Percentiles rank a stretch among this genome's conserved stretches.
Evolutionary conservation across 2,888 invertebrate genomes (phyloP).

Genomic region (Sussaba pulchella): DNA sequence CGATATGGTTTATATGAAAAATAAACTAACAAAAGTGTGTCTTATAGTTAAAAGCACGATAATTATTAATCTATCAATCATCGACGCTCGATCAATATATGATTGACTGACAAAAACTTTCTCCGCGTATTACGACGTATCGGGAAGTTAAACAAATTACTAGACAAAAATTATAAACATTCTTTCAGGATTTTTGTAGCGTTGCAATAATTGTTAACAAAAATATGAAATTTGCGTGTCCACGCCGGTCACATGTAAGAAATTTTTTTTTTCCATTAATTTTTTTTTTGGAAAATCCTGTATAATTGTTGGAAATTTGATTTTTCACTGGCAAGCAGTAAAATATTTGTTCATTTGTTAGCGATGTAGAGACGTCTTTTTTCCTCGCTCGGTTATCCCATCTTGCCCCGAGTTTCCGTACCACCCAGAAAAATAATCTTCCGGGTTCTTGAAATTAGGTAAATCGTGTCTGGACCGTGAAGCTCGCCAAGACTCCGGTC

Average conservation of each 20-base stretch:
- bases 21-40: too few relatives aligned
- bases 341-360: neutral
- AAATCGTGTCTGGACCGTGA: constrained; percentile 11
- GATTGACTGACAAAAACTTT: neutral
- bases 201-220: too few relatives aligned
- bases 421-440: neutral
- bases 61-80: too few relatives aligned
- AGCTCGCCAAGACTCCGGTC: constrained; percentile 11
- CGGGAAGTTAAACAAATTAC: too few relatives aligned
- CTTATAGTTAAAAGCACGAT: too few relatives aligned
- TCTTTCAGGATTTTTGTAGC: too few relatives aligned
- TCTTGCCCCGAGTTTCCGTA: too few relatives aligned
- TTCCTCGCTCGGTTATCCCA: neutral
- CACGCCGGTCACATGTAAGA: too few relatives aligned
- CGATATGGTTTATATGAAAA: neutral
- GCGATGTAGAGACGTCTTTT: neutral
- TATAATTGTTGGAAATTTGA: too few relatives aligned
- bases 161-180: too few relatives aligned
- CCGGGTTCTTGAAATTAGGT: constrained; percentile 2
- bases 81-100: neutral
- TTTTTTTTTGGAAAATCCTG: neutral
- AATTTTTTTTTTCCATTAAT: neutral
- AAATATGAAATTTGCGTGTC: too few relatives aligned
- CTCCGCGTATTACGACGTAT: too few relatives aligned
- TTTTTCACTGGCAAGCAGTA: neutral